phyloP scores from a whole-genome alignment of 2,113 vertebrate genomes.

The Gasterosteus aculeatus region DNA sequence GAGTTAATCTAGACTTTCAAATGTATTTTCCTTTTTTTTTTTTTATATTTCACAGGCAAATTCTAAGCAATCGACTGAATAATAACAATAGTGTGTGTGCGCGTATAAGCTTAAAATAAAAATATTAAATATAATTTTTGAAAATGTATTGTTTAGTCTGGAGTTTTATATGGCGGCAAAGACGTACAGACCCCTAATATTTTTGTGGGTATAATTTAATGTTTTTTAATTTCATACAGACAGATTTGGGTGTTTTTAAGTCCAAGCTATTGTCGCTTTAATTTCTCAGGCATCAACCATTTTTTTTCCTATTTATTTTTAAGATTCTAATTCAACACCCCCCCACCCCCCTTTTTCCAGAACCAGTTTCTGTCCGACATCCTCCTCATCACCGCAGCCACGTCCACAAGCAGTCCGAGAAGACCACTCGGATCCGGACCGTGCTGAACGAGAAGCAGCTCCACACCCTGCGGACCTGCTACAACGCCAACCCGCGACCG shows the following conservation, averaged over 20 bases:
- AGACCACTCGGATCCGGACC: conserved; percentile 92
- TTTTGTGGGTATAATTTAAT: not conserved
- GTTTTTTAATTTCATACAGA: not conserved
- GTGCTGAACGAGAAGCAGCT: conserved; percentile 97
- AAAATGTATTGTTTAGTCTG: not conserved
- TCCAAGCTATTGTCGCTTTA: not conserved
- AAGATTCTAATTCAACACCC: not conserved
- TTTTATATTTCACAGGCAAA: not conserved
- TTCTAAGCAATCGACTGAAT: not conserved
- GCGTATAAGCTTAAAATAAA: too few relatives aligned
- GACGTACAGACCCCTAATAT: not conserved
- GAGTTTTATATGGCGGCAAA: too few relatives aligned
- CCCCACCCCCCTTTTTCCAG: conserved; percentile 66
- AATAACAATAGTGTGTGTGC: not conserved
- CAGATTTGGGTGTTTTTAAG: not conserved
- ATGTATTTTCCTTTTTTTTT: too few relatives aligned
- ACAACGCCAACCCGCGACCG: conserved; percentile 94
- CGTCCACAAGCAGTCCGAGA: conserved; percentile 90
- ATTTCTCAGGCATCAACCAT: not conserved
- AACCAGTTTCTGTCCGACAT: conserved; percentile 87
- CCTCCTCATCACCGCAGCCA: conserved; percentile 86
- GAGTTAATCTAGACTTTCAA: not conserved
- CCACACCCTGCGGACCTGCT: conserved; percentile 94
- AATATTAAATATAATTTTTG: too few relatives aligned
- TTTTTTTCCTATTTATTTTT: not conserved